A percentile compares a stretch with the other conserved stretches of the same genome.
phyloP scores from a whole-genome alignment of 2,888 invertebrate species.

The Corythucha ciliata region DNA sequence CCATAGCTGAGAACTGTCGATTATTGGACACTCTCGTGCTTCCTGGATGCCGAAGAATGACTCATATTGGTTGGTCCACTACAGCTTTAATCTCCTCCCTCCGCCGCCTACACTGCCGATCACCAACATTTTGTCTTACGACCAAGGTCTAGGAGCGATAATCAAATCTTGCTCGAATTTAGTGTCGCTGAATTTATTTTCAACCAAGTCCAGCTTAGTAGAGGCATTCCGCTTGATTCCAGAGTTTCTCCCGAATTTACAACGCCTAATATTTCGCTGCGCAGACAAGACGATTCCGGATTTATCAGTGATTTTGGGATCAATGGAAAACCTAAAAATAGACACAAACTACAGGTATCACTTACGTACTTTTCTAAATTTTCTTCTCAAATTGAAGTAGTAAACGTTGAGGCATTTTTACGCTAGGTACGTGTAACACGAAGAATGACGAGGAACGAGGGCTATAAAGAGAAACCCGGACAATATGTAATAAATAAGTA shows the following conservation, averaged over 20 bases:
- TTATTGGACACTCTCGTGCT: slow-evolving; percentile 14
- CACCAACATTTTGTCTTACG: no score
- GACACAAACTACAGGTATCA: slow-evolving; percentile 23
- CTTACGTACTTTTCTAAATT: no score
- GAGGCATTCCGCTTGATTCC: slow-evolving; percentile 26
- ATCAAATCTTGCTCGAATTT: slow-evolving; percentile 21
- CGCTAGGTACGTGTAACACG: no score
- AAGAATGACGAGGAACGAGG: no score
- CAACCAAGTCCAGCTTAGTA: slow-evolving; percentile 21
- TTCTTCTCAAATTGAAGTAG: no score
- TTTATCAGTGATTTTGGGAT: slow-evolving; percentile 10
- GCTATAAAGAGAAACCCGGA: no score
- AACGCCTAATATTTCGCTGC: slow-evolving; percentile 22
- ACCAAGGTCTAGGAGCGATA: slow-evolving; percentile 10
- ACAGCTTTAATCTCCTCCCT: background rate
- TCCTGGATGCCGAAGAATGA: slow-evolving; percentile 25
- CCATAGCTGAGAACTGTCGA: slow-evolving; percentile 14
- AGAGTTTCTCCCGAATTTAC: slow-evolving; percentile 16
- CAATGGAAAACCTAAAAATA: slow-evolving; percentile 21
- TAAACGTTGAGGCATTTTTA: no score
- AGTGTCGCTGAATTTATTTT: slow-evolving; percentile 23
- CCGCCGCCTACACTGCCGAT: background rate
- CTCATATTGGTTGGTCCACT: slow-evolving; percentile 13
- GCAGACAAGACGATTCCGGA: slow-evolving; percentile 16
- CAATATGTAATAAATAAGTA: no score